Evolutionary conservation across 2,888 invertebrate genomes (phyloP), one percentile per base, ranked within the genome.

Genomic region (Axea sp.): DNA sequence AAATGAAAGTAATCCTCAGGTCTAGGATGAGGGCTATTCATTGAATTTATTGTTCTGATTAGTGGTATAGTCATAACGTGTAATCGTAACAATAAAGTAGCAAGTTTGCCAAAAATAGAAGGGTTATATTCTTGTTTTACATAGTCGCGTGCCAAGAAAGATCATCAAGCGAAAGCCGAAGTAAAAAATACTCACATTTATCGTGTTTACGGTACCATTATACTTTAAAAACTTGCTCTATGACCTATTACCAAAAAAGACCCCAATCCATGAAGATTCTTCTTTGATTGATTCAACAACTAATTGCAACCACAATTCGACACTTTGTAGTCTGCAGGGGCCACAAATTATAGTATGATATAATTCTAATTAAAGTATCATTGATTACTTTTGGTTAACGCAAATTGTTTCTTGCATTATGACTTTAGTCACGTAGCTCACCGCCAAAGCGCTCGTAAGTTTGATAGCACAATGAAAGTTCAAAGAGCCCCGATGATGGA

Each of bases 401-500:
- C 39, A 60, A 51, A 60, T 51, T 51, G 51, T 69, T 60, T 60
- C 60, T 45, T 47, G 33, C 15, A 45, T 30, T 60, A 68, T 41
- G 45, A 62, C 26, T 60, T 69, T 47, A 55, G 60, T 69, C 69
- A 69, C 53, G 69, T 60, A 60, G 43, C 33, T 30, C 12, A 35
- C 22, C 17, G 19, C 14, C 31, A 53, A 47, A 47, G 51, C 39
- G 53, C 49, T 60, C 33, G 37, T 43, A 51, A 68, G 51, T 68
- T 51, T 68, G 49, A 59, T 67, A 53, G 57, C 43, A 60, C 60
- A 62, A 43, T 69, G 64, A 41, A 65, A 69, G 69, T 60, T 65
- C 69, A 64, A 53, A 74, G 53, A 68, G 41, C 26, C 14, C 28
- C 7, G 55, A 12, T 60, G 64, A 59, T 59, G 64, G 41, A 59